These are phyloP conservation scores for Hipposideros larvatus DNA, from an alignment of 2,797 vertebrate genomes.

Conservation along the genomic window DNA sequence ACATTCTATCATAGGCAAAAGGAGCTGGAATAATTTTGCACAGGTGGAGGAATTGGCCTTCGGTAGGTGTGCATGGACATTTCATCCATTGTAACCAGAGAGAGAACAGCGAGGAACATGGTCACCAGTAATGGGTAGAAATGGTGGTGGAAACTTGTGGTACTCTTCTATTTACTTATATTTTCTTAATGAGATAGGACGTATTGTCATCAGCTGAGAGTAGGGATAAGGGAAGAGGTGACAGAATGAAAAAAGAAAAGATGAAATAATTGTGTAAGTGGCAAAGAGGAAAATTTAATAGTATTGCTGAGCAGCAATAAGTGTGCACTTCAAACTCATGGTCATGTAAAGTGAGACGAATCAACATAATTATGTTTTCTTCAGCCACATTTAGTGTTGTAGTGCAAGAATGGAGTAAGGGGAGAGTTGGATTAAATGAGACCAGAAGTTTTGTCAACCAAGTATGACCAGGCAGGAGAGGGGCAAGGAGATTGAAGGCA, in stretches of 20 bases:
- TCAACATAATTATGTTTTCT: neutral
- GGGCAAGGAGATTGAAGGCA: neutral
- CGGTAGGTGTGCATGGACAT: neutral
- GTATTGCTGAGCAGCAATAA: neutral
- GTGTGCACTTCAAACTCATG: conserved; percentile 2
- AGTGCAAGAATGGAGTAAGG: neutral
- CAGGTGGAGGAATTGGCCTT: neutral
- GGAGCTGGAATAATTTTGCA: neutral
- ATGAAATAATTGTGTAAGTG: neutral
- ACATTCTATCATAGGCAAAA: neutral
- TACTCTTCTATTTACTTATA: neutral
- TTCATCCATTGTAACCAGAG: neutral
- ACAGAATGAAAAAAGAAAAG: neutral
- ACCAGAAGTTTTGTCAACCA: conserved; percentile 12
- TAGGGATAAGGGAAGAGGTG: neutral
- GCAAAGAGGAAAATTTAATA: neutral
- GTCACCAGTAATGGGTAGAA: neutral
- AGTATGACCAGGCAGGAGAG: neutral
- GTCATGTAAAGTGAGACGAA: neutral
- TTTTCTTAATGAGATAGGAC: conserved; percentile 15
- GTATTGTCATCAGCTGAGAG: neutral
- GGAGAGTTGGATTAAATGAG: neutral
- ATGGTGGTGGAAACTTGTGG: neutral
- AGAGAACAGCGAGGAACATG: neutral
- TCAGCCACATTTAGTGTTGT: neutral